Percentiles rank a stretch among this genome's conserved stretches.
phyloP scores from a whole-genome alignment of 2,113 vertebrate genomes.

The Vombatus ursinus region DNA sequence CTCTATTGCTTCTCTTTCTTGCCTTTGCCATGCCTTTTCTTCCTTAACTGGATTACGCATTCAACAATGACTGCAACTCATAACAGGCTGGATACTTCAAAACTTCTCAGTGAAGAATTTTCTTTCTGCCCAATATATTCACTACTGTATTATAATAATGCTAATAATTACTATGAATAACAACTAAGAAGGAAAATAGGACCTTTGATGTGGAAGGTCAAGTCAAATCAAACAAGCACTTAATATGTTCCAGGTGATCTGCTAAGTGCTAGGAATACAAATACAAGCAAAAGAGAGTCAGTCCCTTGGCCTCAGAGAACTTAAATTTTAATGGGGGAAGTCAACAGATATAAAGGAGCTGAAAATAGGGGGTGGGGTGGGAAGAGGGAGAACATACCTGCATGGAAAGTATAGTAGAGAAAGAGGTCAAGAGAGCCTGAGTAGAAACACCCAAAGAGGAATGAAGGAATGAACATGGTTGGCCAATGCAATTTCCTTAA shows the following conservation, averaged over 20 bases:
- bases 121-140: no score
- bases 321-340: background rate
- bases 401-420: background rate
- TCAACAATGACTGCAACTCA: background rate
- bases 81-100: background rate
- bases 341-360: background rate
- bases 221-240: background rate
- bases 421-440: background rate
- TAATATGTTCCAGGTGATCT: background rate
- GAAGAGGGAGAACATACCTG: no score
- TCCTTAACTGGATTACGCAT: background rate
- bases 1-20: background rate
- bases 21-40: background rate
- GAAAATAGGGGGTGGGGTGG: background rate
- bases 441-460: background rate
- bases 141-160: background rate
- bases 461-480: background rate
- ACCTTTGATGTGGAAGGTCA: background rate
- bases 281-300: background rate
- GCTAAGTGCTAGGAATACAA: background rate
- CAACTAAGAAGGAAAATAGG: background rate
- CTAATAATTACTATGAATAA: background rate
- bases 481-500: background rate
- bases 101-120: no score
- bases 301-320: background rate